Conservation (phyloP, 2,888 invertebrate species). For the Actias luna region DNA sequence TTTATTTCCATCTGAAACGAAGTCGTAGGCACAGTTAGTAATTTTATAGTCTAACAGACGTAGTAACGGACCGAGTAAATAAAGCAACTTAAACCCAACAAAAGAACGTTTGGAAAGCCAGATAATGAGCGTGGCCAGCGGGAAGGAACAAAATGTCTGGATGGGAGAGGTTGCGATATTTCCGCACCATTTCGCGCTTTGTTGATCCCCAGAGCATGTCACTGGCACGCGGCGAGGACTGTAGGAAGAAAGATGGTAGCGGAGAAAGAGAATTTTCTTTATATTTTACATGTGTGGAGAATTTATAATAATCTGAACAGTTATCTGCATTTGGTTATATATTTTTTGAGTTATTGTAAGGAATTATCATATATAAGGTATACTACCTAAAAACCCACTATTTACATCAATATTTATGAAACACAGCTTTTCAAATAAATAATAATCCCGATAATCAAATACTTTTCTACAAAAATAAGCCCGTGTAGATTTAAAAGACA, state of each 20-base stretch:
- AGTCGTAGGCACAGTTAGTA: no score
- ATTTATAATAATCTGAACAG: neutral
- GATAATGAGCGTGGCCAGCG: slow-evolving; percentile 76
- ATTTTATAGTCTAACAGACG: neutral
- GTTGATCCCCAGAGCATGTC: slow-evolving; percentile 72
- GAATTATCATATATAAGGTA: neutral
- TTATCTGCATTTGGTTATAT: neutral
- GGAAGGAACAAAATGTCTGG: slow-evolving; percentile 72
- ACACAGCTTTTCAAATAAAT: no score
- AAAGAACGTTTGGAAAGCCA: slow-evolving; percentile 65
- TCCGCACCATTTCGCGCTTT: slow-evolving; percentile 76
- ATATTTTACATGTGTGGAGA: slow-evolving; percentile 14
- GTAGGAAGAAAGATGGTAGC: slow-evolving; percentile 36
- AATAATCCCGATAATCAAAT: no score
- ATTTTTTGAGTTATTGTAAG: neutral
- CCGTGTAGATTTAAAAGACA: no score
- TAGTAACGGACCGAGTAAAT: slow-evolving; percentile 52
- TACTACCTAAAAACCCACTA: no score
- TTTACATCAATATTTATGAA: no score
- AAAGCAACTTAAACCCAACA: slow-evolving; percentile 73
- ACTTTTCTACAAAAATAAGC: no score
- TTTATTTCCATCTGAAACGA: no score
- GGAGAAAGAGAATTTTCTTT: slow-evolving; percentile 15
- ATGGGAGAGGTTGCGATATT: slow-evolving; percentile 71
- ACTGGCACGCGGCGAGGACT: slow-evolving; percentile 50